Conservation (phyloP, 2,113 vertebrate species). For the Trichechus manatus region DNA sequence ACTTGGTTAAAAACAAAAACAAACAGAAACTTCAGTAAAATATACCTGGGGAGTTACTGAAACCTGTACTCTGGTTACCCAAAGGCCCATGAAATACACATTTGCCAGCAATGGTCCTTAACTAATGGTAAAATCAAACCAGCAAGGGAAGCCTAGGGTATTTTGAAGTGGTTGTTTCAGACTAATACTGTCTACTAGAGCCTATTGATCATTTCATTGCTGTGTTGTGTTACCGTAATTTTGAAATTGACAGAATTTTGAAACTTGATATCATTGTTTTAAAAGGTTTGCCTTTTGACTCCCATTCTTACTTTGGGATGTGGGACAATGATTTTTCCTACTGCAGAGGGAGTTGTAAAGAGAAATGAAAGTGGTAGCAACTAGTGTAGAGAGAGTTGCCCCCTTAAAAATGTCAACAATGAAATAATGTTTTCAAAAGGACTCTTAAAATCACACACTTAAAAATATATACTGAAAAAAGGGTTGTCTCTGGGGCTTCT, state of each 20-base stretch:
- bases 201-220: constrained; percentile 16
- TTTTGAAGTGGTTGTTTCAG: constrained; percentile 40
- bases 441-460: constrained; percentile 18
- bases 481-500: neutral
- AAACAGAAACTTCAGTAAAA: neutral
- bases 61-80: neutral
- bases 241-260: constrained; percentile 65
- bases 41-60: neutral
- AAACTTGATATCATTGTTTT: constrained; percentile 52
- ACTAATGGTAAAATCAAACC: constrained; percentile 46
- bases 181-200: neutral
- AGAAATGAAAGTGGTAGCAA: constrained; percentile 47
- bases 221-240: constrained; percentile 49
- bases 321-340: constrained; percentile 53
- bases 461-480: neutral
- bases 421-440: constrained; percentile 65
- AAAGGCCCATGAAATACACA: neutral
- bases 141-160: neutral
- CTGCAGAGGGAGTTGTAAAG: constrained; percentile 36
- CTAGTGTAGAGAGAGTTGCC: neutral
- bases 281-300: constrained; percentile 62
- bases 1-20: neutral
- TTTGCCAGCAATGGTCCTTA: constrained; percentile 14
- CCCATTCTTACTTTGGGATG: neutral
- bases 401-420: constrained; percentile 62